Conservation (phyloP, 2,797 vertebrate species). For the Micrastur ruficollis region DNA sequence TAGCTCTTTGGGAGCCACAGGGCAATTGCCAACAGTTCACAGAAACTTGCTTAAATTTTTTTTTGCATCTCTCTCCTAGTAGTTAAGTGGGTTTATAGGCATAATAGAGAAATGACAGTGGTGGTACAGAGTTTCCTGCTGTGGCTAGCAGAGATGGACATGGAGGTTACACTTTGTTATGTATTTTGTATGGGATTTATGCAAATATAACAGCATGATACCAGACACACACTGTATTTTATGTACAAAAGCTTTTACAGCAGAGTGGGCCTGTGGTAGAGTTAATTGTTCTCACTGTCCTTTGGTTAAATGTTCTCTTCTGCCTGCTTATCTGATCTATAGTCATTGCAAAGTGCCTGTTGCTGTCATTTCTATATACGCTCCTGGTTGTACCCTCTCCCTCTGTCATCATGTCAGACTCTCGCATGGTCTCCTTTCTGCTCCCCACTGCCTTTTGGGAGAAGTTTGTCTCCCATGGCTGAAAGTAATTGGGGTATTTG, state of each 20-base stretch:
- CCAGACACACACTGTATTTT: background rate
- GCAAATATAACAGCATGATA: conserved; percentile 19
- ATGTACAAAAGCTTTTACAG: background rate
- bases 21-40: background rate
- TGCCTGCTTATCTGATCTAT: background rate
- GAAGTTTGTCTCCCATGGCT: conserved; percentile 29
- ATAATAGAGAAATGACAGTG: conserved; percentile 21
- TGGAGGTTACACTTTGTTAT: background rate
- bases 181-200: conserved; percentile 22
- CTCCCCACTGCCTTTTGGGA: background rate
- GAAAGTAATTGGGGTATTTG: conserved; percentile 38
- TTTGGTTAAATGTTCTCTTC: background rate
- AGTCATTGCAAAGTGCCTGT: background rate
- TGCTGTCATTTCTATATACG: background rate
- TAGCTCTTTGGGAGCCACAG: background rate
- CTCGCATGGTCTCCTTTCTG: background rate
- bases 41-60: background rate
- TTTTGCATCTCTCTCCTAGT: background rate
- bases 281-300: background rate
- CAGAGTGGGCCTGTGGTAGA: background rate
- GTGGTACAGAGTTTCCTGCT: background rate
- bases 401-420: background rate
- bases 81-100: background rate
- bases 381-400: background rate
- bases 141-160: background rate